Base-by-base conservation (phyloP, 2,888 invertebrate genomes). In the Tholera decimalis region DNA sequence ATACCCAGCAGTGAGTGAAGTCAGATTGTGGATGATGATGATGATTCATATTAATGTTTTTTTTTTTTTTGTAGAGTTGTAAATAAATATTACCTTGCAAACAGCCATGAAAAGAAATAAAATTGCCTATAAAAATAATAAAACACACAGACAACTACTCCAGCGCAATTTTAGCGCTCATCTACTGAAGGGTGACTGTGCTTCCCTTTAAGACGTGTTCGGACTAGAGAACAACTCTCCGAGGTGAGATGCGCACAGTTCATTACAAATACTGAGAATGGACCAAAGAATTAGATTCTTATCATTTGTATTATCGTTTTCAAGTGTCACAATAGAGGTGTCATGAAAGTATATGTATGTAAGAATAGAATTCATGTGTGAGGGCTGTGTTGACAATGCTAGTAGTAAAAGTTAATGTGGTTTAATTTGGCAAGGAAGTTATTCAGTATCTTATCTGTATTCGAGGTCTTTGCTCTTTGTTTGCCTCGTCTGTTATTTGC, bases 131-230 rank as follows among this genome's bases (percentile, higher is more conserved):
- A 46, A 46, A 60, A 69, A 39, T 51, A 55, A 49, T 50, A 61
- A 68, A 72, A 60, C 54, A 71, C 60, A 68, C 43, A 57, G 22
- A 50, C 44, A 7, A 30, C 43, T 51, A 55, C 49, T 46, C 61
- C 69, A 83, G 89, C 89, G 85, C 74, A 84, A 87, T 93, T 90
- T 93, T 93, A 93, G 85, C 71, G 85, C 83, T 76, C 85, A 80
- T 62, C 60, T 69, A 68, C 63, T 83, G 85, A 85, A 91, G 91
- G 92, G 93, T 90, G 92, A 90, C 83, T 89, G 51, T 62, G 79
- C 84, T 90, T 90, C 93, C 93, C 91, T 89, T 75, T 84, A 89
- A 93, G 89, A 93, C 94, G 93, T 93, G 94, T 86, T 77, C 84
- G 85, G 93, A 93, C 91, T 94, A 62, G 77, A 83, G 83, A 93